phyloP scores from a whole-genome alignment of 2,888 invertebrate genomes.

The Tubiluchus corallicola region DNA sequence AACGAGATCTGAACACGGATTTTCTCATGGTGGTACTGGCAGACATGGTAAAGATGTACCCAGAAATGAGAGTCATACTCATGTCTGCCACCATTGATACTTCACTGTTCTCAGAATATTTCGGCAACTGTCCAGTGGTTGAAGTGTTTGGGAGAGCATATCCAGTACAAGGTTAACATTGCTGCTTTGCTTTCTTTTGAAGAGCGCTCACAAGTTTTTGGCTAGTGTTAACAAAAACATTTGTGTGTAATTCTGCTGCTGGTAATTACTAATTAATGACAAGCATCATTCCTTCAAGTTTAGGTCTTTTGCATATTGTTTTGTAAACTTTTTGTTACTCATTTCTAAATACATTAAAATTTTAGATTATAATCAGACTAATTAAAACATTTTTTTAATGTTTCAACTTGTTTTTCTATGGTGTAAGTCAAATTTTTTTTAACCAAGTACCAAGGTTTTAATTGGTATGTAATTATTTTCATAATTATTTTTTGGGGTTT shows the following conservation, averaged over 20 bases:
- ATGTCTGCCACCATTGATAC: conserved; percentile 99
- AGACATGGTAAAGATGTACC: conserved; percentile 83
- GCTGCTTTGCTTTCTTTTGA: neutral
- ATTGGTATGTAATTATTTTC: too few relatives aligned
- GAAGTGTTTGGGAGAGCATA: conserved; percentile 70
- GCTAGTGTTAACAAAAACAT: neutral
- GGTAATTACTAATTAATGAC: too few relatives aligned
- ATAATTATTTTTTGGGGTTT: too few relatives aligned
- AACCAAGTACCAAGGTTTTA: too few relatives aligned
- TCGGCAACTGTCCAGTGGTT: conserved; percentile 71
- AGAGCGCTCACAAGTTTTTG: neutral
- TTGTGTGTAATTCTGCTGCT: neutral
- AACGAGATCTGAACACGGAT: conserved; percentile 67
- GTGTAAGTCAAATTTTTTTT: too few relatives aligned
- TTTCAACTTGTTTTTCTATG: too few relatives aligned
- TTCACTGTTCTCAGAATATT: conserved; percentile 71
- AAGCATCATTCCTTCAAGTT: too few relatives aligned
- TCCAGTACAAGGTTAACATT: conserved; percentile 60
- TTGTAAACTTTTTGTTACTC: too few relatives aligned
- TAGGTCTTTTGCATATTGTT: too few relatives aligned
- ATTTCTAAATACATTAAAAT: too few relatives aligned
- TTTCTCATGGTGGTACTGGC: conserved; percentile 80
- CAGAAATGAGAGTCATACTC: conserved; percentile 72
- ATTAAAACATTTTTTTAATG: too few relatives aligned
- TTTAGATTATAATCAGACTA: too few relatives aligned